Base-by-base conservation (phyloP, 2,888 invertebrate genomes). In the Blera fallax region DNA sequence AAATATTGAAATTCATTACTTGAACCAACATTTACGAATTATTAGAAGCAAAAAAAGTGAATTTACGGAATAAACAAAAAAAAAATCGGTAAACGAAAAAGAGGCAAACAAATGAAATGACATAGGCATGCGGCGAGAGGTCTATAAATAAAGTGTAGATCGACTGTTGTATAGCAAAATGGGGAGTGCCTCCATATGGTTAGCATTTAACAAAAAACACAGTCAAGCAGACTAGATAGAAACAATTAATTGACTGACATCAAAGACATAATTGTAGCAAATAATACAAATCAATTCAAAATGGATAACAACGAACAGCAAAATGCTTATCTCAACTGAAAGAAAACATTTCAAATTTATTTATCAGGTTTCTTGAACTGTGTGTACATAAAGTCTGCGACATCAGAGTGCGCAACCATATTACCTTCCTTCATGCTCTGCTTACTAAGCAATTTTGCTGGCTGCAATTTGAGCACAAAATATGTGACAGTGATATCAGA, bases 1-100 rank as follows among this genome's bases (percentile, higher is more conserved):
- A 81, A 85, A 81, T 40, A 84, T 84, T 84, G 70, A 76, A 76
- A 81, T 77, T 87, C 84, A 87, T 87, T 84, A 84, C 72, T 84
- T 84, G 11, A 83, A 52, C 70, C 76, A 87, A 87, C 70, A 77
- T 84, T 79, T 60, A 62, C 58, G 40, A 65, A 34, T 65, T 72
- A 40, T 72, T 52, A 60, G 70, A 77, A 56, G 74, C 58, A 50
- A 69, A 48, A n/a, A 73, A 81, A 83, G 43, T 65, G 52, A 52
- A 58, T 79, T 73, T 79, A 52, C 52, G n/a, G 27, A 79, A 70
- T 52, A 69, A 73, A 69, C 32, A 81, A 76, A 76, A 62, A 69
- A 79, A 50, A 54, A 27, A 43, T 65, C 27, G 45, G 48, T 73
- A 65, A 54, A 84, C 43, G 50, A 70, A 80, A 83, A 79, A 72